phyloP scores from a whole-genome alignment of 2,797 vertebrate genomes.

The Todus mexicanus region DNA sequence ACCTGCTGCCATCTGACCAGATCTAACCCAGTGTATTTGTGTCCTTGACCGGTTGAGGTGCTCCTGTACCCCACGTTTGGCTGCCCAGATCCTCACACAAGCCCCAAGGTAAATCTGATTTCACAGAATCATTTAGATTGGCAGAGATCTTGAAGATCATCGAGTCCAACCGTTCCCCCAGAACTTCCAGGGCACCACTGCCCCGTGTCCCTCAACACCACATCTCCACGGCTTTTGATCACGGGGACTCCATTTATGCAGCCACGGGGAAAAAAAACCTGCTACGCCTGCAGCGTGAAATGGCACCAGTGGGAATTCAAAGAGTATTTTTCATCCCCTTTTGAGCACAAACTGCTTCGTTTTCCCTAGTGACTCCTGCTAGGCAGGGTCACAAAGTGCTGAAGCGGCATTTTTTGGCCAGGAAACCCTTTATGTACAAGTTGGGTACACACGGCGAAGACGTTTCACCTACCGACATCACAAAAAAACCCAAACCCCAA shows the following conservation, averaged over 20 bases:
- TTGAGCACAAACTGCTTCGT: not conserved
- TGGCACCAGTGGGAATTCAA: not conserved
- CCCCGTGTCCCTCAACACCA: not conserved
- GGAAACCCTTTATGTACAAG: not conserved
- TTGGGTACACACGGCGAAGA: not conserved
- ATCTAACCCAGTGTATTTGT: not conserved
- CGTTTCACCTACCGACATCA: too few species aligned
- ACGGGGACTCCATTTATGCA: not conserved
- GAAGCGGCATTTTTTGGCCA: not conserved
- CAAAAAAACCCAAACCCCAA: too few species aligned
- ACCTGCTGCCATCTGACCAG: too few species aligned
- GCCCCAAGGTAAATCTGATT: not conserved
- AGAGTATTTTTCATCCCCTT: not conserved
- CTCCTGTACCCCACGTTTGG: not conserved
- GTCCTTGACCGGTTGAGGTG: not conserved
- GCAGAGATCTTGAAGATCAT: not conserved
- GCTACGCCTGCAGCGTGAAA: not conserved
- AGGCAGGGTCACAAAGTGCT: not conserved
- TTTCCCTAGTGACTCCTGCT: not conserved
- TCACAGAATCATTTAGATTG: not conserved
- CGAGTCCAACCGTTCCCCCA: too few species aligned
- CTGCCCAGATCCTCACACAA: fast-evolving
- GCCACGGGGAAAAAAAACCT: not conserved
- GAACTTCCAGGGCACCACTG: too few species aligned
- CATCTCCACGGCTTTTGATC: not conserved